phyloP scores from a whole-genome alignment of 2,797 vertebrate genomes.

The Acanthurus leucopareius region DNA sequence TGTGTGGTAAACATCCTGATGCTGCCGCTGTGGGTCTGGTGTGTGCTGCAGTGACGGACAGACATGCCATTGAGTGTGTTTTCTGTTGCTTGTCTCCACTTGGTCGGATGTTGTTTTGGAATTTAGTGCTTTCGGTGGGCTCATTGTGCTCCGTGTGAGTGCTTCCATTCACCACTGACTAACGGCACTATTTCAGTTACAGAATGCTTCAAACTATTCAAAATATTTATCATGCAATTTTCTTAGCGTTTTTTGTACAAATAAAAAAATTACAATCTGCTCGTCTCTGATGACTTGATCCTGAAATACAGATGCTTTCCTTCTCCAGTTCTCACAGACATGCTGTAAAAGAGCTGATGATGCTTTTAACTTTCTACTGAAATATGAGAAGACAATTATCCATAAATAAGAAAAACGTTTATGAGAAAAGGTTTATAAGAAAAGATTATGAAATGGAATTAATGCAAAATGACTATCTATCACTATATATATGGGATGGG shows the following conservation, averaged over 20 bases:
- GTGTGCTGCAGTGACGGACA: conserved; percentile 41
- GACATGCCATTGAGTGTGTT: conserved; percentile 41
- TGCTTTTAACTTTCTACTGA: too few species aligned
- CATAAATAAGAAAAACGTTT: too few species aligned
- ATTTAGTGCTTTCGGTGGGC: conserved; percentile 40
- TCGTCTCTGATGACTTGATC: conserved; percentile 29
- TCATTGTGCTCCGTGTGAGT: conserved; percentile 69
- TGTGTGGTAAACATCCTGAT: conserved; percentile 38
- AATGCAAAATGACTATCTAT: too few species aligned
- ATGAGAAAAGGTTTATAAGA: too few species aligned
- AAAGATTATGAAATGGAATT: too few species aligned
- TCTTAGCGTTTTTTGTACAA: conserved; percentile 72
- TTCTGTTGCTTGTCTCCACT: conserved; percentile 37
- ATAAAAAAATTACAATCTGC: conserved; percentile 72
- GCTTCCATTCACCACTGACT: conserved; percentile 73
- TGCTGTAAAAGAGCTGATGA: too few species aligned
- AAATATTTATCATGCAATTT: conserved; percentile 76
- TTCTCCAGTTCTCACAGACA: conserved; percentile 7
- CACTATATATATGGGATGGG: too few species aligned
- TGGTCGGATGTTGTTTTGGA: conserved; percentile 48
- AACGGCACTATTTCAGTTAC: conserved; percentile 64
- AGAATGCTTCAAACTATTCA: conserved; percentile 69
- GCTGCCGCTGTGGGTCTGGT: conserved; percentile 21
- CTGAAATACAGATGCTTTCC: neutral
- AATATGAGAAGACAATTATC: too few species aligned